These are phyloP conservation scores for Ruditapes philippinarum DNA, from an alignment of 1,140 invertebrate genomes.

Conservation along the genomic window DNA sequence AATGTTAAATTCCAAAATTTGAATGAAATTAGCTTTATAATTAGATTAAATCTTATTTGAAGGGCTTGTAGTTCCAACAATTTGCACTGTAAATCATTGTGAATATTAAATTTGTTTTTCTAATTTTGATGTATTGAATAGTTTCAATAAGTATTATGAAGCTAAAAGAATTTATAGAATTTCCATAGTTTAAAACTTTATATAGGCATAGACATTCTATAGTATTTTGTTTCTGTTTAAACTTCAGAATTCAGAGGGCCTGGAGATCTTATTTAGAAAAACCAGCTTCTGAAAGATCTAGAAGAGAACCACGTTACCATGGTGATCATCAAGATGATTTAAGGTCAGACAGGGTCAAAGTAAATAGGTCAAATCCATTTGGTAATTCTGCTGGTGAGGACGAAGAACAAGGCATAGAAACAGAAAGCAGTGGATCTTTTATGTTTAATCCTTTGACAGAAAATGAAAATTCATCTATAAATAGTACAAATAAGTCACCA, in stretches of 20 bases:
- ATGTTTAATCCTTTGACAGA: conserved; percentile 26
- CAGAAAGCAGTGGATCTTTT: not conserved
- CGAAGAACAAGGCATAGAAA: not conserved
- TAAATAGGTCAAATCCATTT: conserved; percentile 19
- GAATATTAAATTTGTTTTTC: too few species aligned
- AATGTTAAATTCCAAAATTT: too few species aligned
- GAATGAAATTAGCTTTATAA: too few species aligned
- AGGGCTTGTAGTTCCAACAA: too few species aligned
- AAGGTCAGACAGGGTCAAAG: not conserved
- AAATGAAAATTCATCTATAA: not conserved
- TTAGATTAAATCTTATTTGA: too few species aligned
- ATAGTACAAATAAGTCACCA: not conserved
- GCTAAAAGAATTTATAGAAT: too few species aligned
- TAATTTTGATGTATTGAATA: too few species aligned
- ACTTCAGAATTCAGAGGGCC: conserved; percentile 66
- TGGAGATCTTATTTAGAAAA: conserved; percentile 41
- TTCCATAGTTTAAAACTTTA: too few species aligned
- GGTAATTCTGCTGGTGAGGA: not conserved
- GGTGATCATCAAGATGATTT: not conserved
- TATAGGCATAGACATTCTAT: too few species aligned
- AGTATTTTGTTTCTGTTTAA: too few species aligned
- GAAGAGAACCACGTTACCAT: not conserved
- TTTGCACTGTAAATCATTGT: too few species aligned
- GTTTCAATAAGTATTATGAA: too few species aligned
- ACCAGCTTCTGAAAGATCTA: not conserved